Evolutionary conservation across 2,113 vertebrate genomes (phyloP).

Genomic region (Lagopus leucura): DNA sequence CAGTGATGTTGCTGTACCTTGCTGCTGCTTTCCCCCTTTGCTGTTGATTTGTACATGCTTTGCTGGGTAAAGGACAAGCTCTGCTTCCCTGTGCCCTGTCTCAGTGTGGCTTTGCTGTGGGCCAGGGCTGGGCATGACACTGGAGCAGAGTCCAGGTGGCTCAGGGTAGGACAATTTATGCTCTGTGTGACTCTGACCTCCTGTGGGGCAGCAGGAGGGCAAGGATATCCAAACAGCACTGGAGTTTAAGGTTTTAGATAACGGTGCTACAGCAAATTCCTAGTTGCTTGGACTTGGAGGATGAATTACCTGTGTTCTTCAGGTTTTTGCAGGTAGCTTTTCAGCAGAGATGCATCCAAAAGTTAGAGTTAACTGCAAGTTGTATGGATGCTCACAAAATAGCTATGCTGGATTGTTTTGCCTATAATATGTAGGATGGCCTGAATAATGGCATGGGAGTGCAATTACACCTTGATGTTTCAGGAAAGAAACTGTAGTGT

Average conservation of each 20-base stretch:
- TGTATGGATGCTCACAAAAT: background rate
- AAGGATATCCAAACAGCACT: background rate
- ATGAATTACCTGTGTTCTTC: background rate
- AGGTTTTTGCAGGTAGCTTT: background rate
- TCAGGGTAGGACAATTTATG: background rate
- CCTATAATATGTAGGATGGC: background rate
- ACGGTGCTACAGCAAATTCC: rapidly evolving
- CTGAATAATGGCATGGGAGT: background rate
- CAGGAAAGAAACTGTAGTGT: background rate
- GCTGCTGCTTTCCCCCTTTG: background rate
- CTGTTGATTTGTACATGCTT: background rate
- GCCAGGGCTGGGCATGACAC: background rate
- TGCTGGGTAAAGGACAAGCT: too few species aligned
- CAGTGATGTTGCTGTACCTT: background rate
- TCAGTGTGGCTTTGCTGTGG: background rate
- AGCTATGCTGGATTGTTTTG: background rate
- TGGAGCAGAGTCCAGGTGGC: background rate
- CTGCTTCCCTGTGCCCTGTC: background rate
- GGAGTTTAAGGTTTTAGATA: background rate
- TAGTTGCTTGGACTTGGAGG: background rate
- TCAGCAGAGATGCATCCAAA: background rate
- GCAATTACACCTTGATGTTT: rapidly evolving
- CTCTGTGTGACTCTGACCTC: background rate
- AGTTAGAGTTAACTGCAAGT: background rate
- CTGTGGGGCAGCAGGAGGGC: background rate